phyloP scores from a whole-genome alignment of 2,797 vertebrate species.

The Gallinago nigripennis region DNA sequence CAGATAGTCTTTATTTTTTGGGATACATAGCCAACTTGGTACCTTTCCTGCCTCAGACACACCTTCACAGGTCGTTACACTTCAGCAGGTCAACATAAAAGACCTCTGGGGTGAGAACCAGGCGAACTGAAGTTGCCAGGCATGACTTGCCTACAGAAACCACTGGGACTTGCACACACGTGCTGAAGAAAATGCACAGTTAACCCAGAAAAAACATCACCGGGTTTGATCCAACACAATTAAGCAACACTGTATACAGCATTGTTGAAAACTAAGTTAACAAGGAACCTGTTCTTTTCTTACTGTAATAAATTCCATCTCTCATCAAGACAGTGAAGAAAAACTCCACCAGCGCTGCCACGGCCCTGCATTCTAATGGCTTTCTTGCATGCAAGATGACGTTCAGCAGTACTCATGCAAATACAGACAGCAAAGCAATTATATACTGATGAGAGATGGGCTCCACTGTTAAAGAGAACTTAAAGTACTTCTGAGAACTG shows the following conservation, averaged over 20 bases:
- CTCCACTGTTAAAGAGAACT: background rate
- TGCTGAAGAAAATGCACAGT: background rate
- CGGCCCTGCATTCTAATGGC: background rate
- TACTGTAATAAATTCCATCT: conserved; percentile 25
- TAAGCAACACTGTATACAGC: background rate
- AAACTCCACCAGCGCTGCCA: background rate
- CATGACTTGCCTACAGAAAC: background rate
- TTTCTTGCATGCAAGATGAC: conserved; percentile 1
- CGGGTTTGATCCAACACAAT: background rate
- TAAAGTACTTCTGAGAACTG: background rate
- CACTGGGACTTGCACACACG: background rate
- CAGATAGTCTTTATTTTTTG: background rate
- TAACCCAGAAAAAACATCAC: background rate
- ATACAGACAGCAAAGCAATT: conserved; percentile 29
- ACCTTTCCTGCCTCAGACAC: background rate
- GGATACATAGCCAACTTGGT: background rate
- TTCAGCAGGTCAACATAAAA: background rate
- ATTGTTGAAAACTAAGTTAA: background rate
- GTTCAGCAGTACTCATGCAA: background rate
- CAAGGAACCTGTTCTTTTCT: background rate
- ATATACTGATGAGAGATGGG: conserved; percentile 7
- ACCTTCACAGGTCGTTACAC: background rate
- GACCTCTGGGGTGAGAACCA: background rate
- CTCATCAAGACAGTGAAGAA: background rate
- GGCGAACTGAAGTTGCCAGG: background rate